These are phyloP conservation scores for Chironomus tentans DNA, from an alignment of 2,888 invertebrate genomes.

Conservation along the genomic window DNA sequence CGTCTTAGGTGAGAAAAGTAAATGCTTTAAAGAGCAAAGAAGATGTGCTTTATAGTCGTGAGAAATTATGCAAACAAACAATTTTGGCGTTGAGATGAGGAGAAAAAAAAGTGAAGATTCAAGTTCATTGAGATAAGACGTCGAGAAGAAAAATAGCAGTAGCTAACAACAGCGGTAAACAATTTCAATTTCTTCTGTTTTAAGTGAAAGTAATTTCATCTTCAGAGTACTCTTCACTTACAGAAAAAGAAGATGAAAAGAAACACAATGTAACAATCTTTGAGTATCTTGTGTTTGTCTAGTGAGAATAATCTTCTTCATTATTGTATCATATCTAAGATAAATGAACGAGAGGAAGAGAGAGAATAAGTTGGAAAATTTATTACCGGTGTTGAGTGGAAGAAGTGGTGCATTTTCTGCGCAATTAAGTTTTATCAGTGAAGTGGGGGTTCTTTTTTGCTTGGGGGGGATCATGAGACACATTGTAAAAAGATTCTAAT, in stretches of 20 bases:
- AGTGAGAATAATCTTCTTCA: conserved; percentile 20
- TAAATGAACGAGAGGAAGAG: background rate
- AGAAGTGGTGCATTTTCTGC: too few relatives aligned
- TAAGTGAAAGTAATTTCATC: background rate
- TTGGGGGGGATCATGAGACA: too few relatives aligned
- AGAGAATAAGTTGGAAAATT: background rate
- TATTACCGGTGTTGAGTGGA: too few relatives aligned
- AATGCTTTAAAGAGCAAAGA: background rate
- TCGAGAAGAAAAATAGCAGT: too few relatives aligned
- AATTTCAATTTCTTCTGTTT: background rate
- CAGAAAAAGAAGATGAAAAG: background rate
- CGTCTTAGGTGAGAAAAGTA: background rate
- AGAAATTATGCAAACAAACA: conserved; percentile 15
- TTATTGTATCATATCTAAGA: conserved; percentile 23
- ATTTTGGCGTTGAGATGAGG: background rate
- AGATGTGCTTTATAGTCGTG: conserved; percentile 9
- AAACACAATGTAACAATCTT: too few relatives aligned
- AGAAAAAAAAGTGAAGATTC: conserved; percentile 4
- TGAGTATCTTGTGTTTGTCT: background rate
- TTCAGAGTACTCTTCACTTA: background rate
- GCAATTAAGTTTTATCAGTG: too few relatives aligned
- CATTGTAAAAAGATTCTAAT: too few relatives aligned
- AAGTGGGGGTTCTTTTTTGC: too few relatives aligned
- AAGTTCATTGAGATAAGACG: conserved; percentile 21
- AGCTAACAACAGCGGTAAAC: too few relatives aligned